Percentiles rank a stretch among this genome's conserved stretches.
Conservation (phyloP, 1,140 invertebrate genomes). For the Drosophila parabipectinata region DNA sequence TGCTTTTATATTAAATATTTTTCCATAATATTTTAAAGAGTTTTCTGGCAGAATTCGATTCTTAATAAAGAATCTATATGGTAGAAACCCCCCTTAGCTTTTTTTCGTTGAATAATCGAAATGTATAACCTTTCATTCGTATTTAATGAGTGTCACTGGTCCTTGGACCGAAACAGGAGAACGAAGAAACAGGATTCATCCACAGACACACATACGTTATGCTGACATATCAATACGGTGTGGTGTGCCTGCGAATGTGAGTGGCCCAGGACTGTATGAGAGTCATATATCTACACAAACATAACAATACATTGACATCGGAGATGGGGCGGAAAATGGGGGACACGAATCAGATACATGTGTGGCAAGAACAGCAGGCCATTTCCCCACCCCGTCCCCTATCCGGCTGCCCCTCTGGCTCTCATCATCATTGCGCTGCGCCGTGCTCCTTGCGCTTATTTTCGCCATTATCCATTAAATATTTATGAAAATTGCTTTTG, state of each 20-base stretch:
- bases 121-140: neutral
- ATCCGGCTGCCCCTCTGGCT: neutral
- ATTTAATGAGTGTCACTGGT: constrained; percentile 60
- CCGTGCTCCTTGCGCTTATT: constrained; percentile 57
- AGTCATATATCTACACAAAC: constrained; percentile 66
- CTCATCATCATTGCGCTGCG: constrained; percentile 19
- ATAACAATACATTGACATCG: constrained; percentile 57
- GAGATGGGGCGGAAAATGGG: neutral
- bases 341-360: constrained; percentile 1
- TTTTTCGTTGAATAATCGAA: too few species aligned
- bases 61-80: neutral
- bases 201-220: constrained; percentile 26
- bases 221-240: constrained; percentile 37
- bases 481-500: constrained; percentile 82
- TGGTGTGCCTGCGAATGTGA: constrained; percentile 1
- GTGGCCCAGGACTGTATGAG: constrained; percentile 31
- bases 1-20: neutral
- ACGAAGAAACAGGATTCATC: constrained; percentile 48
- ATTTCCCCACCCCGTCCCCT: constrained; percentile 10
- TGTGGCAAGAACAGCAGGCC: constrained; percentile 8
- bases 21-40: too few species aligned
- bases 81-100: too few species aligned
- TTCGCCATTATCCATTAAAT: constrained; percentile 81
- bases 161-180: constrained; percentile 62
- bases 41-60: too few species aligned